Base-by-base conservation (phyloP, 2,888 invertebrate genomes). In the Drosophila recens region DNA sequence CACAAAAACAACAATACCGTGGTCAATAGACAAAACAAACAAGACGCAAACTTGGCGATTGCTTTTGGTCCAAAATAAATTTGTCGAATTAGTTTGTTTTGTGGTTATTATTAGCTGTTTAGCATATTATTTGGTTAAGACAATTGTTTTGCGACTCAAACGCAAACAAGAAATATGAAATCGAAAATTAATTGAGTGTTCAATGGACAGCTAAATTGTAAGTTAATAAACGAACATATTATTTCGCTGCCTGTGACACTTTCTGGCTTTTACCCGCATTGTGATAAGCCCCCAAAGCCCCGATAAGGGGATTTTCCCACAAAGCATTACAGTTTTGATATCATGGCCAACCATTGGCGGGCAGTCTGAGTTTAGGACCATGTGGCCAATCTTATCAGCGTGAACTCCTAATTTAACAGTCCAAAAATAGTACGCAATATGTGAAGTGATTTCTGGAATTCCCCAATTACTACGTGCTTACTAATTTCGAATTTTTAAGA, bases 11-110 rank as follows among this genome's bases (percentile, higher is more conserved):
- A 72, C 43, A 67, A 67, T 61, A 66, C n/a, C 59, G 66, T 51
- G 71, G 67, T 61, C 72, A 72, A 66, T 56, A 54, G 46, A 56
- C 54, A 59, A 58, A 57, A 56, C 43, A 65, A 66, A 63, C 48
- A 66, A 30, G 48, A 36, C 34, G 42, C 3, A 0, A 67, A 74
- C 72, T 67, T 57, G 57, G 48, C 65, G 56, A 78, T 69, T 80
- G 71, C 65, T 67, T 71, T 77, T 62, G 43, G 62, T 4, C 58
- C 62, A 52, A 62, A 83, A 72, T 74, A 75, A 76, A 83, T n/a
- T n/a, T 87, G 79, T 82, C 80, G 64, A 85, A 85, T 86, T 88
- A 76, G 88, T 80, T 88, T 75, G 71, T 63, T 80, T 65, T 74
- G 75, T 59, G 74, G 77, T 67, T 64, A 75, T 52, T 76, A 88